These are phyloP conservation scores for Chloroceryle inda DNA, from an alignment of 2,797 vertebrate genomes.

Conservation along the genomic window DNA sequence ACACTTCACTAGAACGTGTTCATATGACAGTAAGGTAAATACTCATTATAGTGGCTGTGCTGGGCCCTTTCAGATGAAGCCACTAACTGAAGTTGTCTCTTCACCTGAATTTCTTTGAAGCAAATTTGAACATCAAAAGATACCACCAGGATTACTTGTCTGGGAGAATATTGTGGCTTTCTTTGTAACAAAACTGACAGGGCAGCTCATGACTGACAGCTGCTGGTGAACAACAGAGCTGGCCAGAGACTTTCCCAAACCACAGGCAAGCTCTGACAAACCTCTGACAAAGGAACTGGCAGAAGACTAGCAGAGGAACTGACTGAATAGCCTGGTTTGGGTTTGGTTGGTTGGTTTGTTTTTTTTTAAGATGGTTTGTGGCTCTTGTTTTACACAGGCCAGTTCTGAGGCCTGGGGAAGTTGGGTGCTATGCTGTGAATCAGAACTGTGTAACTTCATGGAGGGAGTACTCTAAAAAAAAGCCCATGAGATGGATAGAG, in stretches of 20 bases:
- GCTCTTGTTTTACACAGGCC: not conserved
- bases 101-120: not conserved
- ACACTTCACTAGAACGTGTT: not conserved
- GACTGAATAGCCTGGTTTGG: not conserved
- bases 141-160: not conserved
- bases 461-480: not conserved
- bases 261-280: not conserved
- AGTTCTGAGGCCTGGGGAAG: not conserved
- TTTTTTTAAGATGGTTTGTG: not conserved
- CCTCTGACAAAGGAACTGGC: not conserved
- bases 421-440: not conserved
- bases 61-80: not conserved
- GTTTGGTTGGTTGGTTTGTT: no score
- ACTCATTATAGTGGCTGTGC: not conserved
- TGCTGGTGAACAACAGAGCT: not conserved
- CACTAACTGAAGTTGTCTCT: not conserved
- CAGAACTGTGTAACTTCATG: not conserved
- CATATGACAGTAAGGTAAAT: not conserved
- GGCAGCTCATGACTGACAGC: not conserved
- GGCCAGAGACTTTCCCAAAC: fast-evolving
- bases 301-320: not conserved
- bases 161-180: not conserved
- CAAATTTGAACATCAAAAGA: not conserved
- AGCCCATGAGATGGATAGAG: not conserved
- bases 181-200: not conserved